Evolutionary conservation across 1,140 invertebrate genomes (phyloP).

Genomic region (Nasonia longicornis): DNA sequence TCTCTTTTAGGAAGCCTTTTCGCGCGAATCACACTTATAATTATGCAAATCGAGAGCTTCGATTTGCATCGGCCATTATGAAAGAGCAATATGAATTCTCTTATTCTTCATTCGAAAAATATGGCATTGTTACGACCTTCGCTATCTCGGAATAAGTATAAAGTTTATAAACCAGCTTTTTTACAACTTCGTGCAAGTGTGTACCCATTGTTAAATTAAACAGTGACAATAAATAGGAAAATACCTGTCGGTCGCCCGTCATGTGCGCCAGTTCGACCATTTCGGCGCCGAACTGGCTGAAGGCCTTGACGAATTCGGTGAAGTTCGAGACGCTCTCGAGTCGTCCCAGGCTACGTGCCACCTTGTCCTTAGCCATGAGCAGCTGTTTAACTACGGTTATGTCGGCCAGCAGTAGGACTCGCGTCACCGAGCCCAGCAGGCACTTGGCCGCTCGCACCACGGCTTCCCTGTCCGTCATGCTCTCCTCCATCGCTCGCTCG

Average conservation of each 20-base stretch:
- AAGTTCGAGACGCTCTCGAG: conserved; percentile 96
- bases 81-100: conserved; percentile 22
- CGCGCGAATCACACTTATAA: background rate
- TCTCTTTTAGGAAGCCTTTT: background rate
- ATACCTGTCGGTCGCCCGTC: conserved; percentile 76
- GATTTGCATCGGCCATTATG: background rate
- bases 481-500: conserved; percentile 78
- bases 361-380: conserved; percentile 95
- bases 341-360: conserved; percentile 84
- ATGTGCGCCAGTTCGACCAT: conserved; percentile 98
- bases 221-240: background rate
- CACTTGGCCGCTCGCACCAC: conserved; percentile 93
- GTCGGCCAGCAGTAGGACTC: conserved; percentile 97
- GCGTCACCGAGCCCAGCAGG: conserved; percentile 93
- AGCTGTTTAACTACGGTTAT: conserved; percentile 98
- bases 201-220: too few species aligned
- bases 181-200: too few species aligned
- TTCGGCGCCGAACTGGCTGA: conserved; percentile 97
- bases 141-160: background rate
- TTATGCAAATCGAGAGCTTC: background rate
- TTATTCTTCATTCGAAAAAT: background rate
- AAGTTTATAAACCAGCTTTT: background rate
- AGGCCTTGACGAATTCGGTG: conserved; percentile 98
- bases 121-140: background rate
- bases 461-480: conserved; percentile 76